A percentile compares a stretch with the other conserved stretches of the same genome.
Conservation (phyloP, 2,797 vertebrate species). For the Parambassis ranga region DNA sequence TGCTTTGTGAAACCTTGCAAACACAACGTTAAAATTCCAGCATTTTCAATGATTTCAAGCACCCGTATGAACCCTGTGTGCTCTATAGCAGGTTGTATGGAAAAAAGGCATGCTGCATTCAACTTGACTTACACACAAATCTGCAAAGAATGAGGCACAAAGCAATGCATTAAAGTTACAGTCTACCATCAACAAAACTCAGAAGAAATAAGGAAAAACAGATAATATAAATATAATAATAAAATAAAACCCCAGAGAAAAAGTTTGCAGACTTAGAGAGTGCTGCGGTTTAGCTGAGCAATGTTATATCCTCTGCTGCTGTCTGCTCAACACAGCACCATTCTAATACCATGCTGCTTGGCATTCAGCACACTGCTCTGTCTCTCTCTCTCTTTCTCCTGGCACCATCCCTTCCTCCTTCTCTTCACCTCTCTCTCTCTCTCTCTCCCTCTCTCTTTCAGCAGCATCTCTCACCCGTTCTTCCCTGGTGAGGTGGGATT, state of each 20-base stretch:
- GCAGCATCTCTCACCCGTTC: conserved; percentile 50
- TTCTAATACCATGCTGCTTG: conserved; percentile 63
- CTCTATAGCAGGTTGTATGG: too few relatives aligned
- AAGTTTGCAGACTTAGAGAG: conserved; percentile 14
- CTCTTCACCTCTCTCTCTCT: conserved; percentile 33
- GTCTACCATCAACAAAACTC: not conserved
- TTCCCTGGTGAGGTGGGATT: conserved; percentile 67
- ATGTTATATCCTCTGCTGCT: conserved; percentile 27
- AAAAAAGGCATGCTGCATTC: too few relatives aligned
- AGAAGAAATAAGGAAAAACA: not conserved
- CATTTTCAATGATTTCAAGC: too few relatives aligned
- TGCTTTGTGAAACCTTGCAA: too few relatives aligned
- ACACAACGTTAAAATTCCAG: too few relatives aligned
- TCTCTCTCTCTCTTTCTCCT: conserved; percentile 48
- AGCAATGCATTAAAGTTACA: not conserved
- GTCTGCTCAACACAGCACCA: conserved; percentile 61
- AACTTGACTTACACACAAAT: not conserved
- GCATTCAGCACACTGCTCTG: conserved; percentile 56
- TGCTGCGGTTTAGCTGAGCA: conserved; percentile 27
- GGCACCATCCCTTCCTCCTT: conserved; percentile 22
- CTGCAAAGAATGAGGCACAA: too few relatives aligned
- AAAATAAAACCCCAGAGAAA: not conserved
- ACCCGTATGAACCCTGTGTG: too few relatives aligned
- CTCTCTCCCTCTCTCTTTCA: conserved; percentile 20
- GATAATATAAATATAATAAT: too few relatives aligned